These are phyloP conservation scores for Pharmacophagus antenor DNA, from an alignment of 2,888 invertebrate species.

Conservation along the genomic window DNA sequence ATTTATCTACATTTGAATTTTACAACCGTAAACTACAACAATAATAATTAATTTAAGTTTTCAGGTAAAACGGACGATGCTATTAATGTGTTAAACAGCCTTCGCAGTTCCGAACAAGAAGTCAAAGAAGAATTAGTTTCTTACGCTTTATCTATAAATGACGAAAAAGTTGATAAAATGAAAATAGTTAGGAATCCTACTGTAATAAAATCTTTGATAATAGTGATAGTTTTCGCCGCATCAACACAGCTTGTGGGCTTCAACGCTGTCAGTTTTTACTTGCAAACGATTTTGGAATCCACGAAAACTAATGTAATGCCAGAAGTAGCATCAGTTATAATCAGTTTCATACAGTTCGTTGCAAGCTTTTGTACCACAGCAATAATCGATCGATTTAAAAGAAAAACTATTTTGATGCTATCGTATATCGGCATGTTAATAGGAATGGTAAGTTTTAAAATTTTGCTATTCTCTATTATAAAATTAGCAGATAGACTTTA, in stretches of 20 bases:
- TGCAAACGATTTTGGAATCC: slow-evolving; percentile 53
- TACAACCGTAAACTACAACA: background rate
- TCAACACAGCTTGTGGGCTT: slow-evolving; percentile 45
- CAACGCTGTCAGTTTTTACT: slow-evolving; percentile 50
- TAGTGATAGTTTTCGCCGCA: slow-evolving; percentile 36
- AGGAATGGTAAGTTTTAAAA: slow-evolving; percentile 44
- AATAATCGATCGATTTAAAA: slow-evolving; percentile 47
- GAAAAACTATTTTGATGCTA: slow-evolving; percentile 41
- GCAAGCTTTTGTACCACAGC: slow-evolving; percentile 46
- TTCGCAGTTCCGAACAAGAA: slow-evolving; percentile 47
- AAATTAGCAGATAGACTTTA: too few species aligned
- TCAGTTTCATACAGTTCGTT: slow-evolving; percentile 50
- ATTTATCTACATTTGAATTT: too few species aligned
- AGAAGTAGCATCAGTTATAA: slow-evolving; percentile 48
- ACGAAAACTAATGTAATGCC: slow-evolving; percentile 49
- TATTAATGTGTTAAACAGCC: slow-evolving; percentile 43
- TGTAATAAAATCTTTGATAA: slow-evolving; percentile 39
- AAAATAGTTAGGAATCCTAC: slow-evolving; percentile 39
- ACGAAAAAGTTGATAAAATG: slow-evolving; percentile 25
- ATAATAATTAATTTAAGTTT: background rate
- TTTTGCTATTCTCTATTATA: too few species aligned
- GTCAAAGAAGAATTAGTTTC: slow-evolving; percentile 52
- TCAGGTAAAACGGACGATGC: slow-evolving; percentile 48
- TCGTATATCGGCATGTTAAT: slow-evolving; percentile 39
- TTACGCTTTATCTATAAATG: slow-evolving; percentile 38